Conservation (phyloP, 2,113 vertebrate genomes). For the Coreoperca whiteheadi region DNA sequence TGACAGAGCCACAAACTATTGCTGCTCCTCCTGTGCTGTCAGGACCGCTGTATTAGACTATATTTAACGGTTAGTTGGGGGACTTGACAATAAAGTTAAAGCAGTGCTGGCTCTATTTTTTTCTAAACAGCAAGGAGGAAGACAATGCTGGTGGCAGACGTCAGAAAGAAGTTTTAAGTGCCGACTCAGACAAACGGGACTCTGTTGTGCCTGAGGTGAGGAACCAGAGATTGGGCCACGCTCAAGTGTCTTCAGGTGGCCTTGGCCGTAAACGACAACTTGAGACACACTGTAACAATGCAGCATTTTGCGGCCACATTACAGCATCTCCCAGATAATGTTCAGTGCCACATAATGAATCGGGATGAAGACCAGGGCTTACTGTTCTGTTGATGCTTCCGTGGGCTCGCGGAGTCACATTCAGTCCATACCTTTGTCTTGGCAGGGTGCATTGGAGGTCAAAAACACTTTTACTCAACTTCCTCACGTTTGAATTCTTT, state of each 20-base stretch:
- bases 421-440: background rate
- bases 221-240: background rate
- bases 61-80: slow-evolving; percentile 13
- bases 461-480: slow-evolving; percentile 4
- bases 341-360: background rate
- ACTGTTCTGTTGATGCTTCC: background rate
- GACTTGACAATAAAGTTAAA: slow-evolving; percentile 1
- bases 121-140: slow-evolving; percentile 24
- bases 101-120: slow-evolving; percentile 8
- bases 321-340: background rate
- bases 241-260: slow-evolving; percentile 16
- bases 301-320: background rate
- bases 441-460: background rate
- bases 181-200: slow-evolving; percentile 48
- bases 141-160: slow-evolving; percentile 28
- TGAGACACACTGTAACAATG: background rate
- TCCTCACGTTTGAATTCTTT: background rate
- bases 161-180: slow-evolving; percentile 23
- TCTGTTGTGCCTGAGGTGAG: slow-evolving; percentile 41
- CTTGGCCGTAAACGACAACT: slow-evolving; percentile 18
- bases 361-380: background rate
- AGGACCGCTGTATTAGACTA: background rate
- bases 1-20: background rate
- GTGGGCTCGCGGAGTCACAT: background rate
- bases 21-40: background rate